Evolutionary conservation across 1,140 invertebrate species (phyloP), one percentile per base, ranked within the genome.

Genomic region (Ceratoteleas bidentatus): DNA sequence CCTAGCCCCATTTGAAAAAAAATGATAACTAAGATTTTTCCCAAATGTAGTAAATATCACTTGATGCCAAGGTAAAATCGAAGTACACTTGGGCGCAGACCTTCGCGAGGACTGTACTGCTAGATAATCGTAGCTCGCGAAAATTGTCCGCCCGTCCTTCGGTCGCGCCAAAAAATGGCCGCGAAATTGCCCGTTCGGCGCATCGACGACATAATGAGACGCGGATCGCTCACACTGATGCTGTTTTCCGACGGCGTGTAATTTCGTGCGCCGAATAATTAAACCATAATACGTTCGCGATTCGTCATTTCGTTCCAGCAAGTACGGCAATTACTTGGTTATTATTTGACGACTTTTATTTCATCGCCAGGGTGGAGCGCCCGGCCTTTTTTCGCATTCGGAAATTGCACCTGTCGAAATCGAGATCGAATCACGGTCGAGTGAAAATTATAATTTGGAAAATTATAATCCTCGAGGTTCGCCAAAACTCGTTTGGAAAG

Each of bases 221-320:
- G 54, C 38, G 15, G 45, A 64, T 77, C 60, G 50, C 43, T 64
- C 65, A 34, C 57, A 53, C 64, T 69, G 60, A 79, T 61, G 47
- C 36, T 45, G 14, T 40, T 56, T 36, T 40, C 77, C 61, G 68
- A 68, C 73, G 77, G 76, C 68, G 62, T 68, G 62, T 24, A 54
- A 80, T 80, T 68, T 80, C 61, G 73, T 73, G 62, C 15, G 11
- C 40, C 40, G 43, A 54, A 62, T 80, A 80, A 80, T 80, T 73
- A 73, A 80, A 73, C 56, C 61, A 38, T 57, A 68, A 80, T 73
- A 73, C 66, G 54, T 66, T 11, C 38, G 61, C 38, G 61, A 79
- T 78, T 24, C 47, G 45, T 40, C 61, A 64, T 77, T 77, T 64
- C 68, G n/a, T n/a, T 33, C 14, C n/a, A n/a, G 47, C 6, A 61